Evolutionary conservation across 1,140 invertebrate genomes (phyloP).

Genomic region (Semibalanus balanoides): DNA sequence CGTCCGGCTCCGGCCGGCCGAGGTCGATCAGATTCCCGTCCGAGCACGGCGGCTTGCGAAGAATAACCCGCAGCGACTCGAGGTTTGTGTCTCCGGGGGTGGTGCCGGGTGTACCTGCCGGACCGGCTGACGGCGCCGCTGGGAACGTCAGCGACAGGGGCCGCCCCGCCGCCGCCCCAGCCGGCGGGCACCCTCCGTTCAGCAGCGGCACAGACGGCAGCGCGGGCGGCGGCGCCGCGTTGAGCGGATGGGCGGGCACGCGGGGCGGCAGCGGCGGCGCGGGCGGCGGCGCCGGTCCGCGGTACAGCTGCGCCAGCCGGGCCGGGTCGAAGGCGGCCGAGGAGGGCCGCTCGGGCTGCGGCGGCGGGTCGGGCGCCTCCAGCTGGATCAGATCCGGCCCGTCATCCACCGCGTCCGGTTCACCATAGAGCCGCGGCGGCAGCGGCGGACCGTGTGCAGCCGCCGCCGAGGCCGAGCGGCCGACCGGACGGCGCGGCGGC

Average conservation of each 20-base stretch:
- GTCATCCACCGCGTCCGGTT: neutral
- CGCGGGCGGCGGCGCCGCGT: neutral
- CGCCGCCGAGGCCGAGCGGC: neutral
- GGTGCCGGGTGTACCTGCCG: too few relatives aligned
- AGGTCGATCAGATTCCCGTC: constrained; percentile 7
- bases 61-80: neutral
- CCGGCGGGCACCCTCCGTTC: neutral
- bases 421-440: neutral
- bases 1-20: neutral
- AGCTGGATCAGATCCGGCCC: neutral
- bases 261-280: constrained; percentile 4
- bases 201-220: neutral
- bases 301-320: neutral
- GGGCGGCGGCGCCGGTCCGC: neutral
- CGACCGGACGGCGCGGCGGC: constrained; percentile 1
- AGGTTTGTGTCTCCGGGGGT: neutral
- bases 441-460: neutral
- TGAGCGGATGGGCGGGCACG: neutral
- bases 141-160: neutral
- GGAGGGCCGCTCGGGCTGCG: neutral
- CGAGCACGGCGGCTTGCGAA: neutral
- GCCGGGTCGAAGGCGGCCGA: neutral
- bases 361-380: neutral
- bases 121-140: neutral
- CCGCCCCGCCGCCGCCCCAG: neutral